A percentile compares a stretch with the other conserved stretches of the same genome.
These are phyloP conservation scores for Mamestra brassicae DNA, from an alignment of 2,888 invertebrate species.

Conservation along the genomic window DNA sequence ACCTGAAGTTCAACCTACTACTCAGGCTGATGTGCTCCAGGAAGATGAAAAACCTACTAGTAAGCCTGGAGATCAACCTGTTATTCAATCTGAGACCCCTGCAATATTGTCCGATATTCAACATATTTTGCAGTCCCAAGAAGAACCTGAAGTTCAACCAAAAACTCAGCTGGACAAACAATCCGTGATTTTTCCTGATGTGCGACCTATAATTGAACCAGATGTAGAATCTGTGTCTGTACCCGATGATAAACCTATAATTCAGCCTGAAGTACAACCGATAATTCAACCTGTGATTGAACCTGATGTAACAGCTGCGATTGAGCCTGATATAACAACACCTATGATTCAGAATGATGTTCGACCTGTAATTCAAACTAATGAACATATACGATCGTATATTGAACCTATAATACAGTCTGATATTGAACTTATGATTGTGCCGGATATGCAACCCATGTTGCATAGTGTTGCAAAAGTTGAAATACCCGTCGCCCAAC, in stretches of 20 bases:
- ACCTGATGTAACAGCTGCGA: background rate
- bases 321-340: background rate
- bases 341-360: background rate
- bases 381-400: background rate
- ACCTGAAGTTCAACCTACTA: background rate
- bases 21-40: background rate
- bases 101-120: background rate
- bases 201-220: background rate
- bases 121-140: background rate
- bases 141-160: background rate
- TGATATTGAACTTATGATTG: slow-evolving; percentile 1
- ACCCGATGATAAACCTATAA: background rate
- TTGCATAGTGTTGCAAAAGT: background rate
- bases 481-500: background rate
- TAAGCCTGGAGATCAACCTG: background rate
- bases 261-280: background rate
- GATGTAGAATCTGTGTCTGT: slow-evolving; percentile 1
- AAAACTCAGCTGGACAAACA: background rate
- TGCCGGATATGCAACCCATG: background rate
- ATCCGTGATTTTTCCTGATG: background rate
- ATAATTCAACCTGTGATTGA: background rate
- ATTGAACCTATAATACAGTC: background rate
- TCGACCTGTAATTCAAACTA: background rate
- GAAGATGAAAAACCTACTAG: background rate
- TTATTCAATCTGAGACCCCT: background rate